These are phyloP conservation scores for Pseudochirops corinnae DNA, from an alignment of 2,797 vertebrate genomes.

Conservation along the genomic window DNA sequence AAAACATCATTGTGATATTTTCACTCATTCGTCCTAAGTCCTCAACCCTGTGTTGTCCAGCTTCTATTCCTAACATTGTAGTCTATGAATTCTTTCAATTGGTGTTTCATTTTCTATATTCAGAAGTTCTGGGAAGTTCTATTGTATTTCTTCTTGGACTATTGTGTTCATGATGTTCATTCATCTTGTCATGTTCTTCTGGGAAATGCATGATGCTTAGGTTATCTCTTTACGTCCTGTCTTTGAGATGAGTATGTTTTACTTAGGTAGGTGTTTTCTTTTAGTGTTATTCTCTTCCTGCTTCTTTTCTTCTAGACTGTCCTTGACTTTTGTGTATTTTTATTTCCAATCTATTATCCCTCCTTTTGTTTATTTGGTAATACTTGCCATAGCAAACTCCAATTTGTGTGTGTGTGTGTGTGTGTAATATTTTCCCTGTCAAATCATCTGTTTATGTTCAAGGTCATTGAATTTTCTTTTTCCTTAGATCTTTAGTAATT, in stretches of 20 bases:
- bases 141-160: background rate
- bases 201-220: background rate
- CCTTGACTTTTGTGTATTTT: background rate
- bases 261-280: background rate
- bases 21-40: background rate
- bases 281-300: background rate
- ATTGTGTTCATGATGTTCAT: background rate
- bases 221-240: background rate
- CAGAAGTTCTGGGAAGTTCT: background rate
- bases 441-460: background rate
- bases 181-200: background rate
- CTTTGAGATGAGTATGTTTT: background rate
- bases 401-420: background rate
- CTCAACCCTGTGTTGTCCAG: background rate
- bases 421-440: background rate
- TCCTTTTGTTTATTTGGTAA: background rate
- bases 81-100: background rate
- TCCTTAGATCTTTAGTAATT: background rate
- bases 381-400: background rate
- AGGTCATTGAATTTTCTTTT: background rate
- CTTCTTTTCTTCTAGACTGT: background rate
- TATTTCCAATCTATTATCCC: background rate
- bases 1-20: background rate
- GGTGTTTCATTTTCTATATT: background rate
- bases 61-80: background rate